Evolutionary conservation across 1,140 invertebrate genomes (phyloP), one percentile per base, ranked within the genome.

Genomic region (Frieseomelitta varia): DNA sequence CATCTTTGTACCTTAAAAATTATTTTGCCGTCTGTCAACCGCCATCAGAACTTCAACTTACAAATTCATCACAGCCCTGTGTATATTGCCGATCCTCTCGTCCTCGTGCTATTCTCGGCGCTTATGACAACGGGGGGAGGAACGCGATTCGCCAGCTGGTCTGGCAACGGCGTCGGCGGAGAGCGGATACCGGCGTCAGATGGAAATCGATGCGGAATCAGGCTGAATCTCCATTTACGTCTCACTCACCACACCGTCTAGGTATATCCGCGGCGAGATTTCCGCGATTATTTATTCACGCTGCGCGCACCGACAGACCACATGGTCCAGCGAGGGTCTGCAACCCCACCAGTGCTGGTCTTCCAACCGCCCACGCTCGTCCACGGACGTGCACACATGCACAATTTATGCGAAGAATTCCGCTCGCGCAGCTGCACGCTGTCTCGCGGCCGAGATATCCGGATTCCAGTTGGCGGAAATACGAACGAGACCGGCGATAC

Each of bases 351-450:
- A 27, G 19, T 17, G 19, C 34, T 11, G 11, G 55, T 61, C 53
- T 83, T 69, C 74, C 75, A 84, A 47, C 56, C 82, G 82, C 82
- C 82, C 77, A 84, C 82, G 82, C 77, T 53, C 39, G 19, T 34
- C 39, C 53, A 61, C 55, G 39, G 55, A 83, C 81, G 81, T 55
- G 74, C 74, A 78, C 81, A 78, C 81, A 79, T 73, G 82, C 55
- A 79, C 68, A 73, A 84, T 84, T 84, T 84, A 80, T 80, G 77
- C 82, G 77, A 79, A 69, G 77, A 79, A 84, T 84, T 84, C 82
- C 68, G 69, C 39, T 39, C 34, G 75, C 68, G 77, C 82, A 84
- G 82, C 82, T 84, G 82, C 82, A 61, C 75, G 81, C 47, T 39
- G 63, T 79, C 55, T 55, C 67, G 15, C 61, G 74, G 19, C 73